Base-by-base conservation (phyloP, 2,797 vertebrate species). In the Typhlichthys eigenmanni region DNA sequence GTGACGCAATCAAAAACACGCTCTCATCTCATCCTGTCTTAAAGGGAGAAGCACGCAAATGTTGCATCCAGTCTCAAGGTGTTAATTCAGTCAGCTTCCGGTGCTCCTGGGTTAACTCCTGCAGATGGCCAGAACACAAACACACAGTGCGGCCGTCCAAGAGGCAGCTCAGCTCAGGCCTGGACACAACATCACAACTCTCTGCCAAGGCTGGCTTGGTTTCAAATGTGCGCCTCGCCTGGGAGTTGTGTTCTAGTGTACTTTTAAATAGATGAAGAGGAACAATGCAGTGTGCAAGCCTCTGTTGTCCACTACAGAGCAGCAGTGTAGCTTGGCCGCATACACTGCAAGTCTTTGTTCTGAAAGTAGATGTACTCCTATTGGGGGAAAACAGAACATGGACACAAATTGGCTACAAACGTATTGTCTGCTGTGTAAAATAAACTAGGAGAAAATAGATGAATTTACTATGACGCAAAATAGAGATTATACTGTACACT, bases 171-270 rank as follows among this genome's bases (percentile, higher is more conserved):
- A 12, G 65, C 38, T 16, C 10, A 2, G 38, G 69, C 66, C 74
- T 78, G 76, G 72, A 67, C 68, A 13, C 64, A 2, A 43, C n/a
- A n/a, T 29, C 62, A 56, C 13, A 38, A 29, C 34, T 47, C 34
- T 4, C 66, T 62, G 77, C 82, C 76, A 78, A 65, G 73, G 13
- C 49, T n/a, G 59, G 58, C 58, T 75, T 38, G 54, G 71, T 78
- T 47, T 65, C 62, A 74, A 80, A 78, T 16, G 54, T 58, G 19
- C 62, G 51, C 50, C 73, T 56, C 48, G 64, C 50, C 24, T 17
- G 19, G 57, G 62, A 68, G 62, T 50, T 55, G 1, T 14, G 51
- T 79, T 64, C 70, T 17, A 14, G 65, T 58, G 66, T 24, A 1
- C 2, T 62, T 62, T 75, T 75, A 48, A 68, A 78, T 71, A 73